Evolutionary conservation across 2,888 invertebrate genomes (phyloP), one percentile per base, ranked within the genome.

Genomic region (Hypsopygia costalis): DNA sequence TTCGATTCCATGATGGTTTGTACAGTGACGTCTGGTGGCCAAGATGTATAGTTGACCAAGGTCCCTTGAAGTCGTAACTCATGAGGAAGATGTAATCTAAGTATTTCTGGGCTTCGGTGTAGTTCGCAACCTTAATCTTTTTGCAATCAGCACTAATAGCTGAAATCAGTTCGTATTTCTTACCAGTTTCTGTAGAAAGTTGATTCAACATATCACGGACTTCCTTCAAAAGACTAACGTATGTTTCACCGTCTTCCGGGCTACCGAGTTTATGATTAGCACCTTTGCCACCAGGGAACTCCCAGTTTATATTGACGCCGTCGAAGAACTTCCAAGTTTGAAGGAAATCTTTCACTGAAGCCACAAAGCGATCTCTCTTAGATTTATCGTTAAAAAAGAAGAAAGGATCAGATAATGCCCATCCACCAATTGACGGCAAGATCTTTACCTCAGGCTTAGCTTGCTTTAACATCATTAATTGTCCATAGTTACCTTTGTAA

Each of bases 91-190:
- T 88, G 37, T 88, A 87, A 50, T 88, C 87, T 85, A 88, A 88
- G 55, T 87, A 88, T 44, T 83, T 77, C 48, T 88, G 82, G 1
- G 88, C 88, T 11, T 63, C 74, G 33, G 67, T 77, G 64, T 88
- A 88, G 53, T 88, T 81, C 0, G 87, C 83, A 1, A 88, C 86
- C 58, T 88, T 88, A 33, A 88, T 87, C 52, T 88, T 88, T 50
- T 88, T 87, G 87, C 87, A 88, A 41, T 88, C 87, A 27, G 87
- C 73, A 41, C 87, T 88, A 51, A 88, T 88, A n/a, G 88, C 87
- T 6, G 87, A 88, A 1, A 88, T 88, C 38, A 88, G 51, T 54
- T 88, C 88, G 59, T 86, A 88, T 55, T 78, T 86, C 65, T 52
- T 82, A 10, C 88, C 88, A 43, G 78, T 86, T 31, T 78, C 71